These are phyloP conservation scores for Phytoseiulus persimilis DNA, from an alignment of 2,888 invertebrate species.

Conservation along the genomic window DNA sequence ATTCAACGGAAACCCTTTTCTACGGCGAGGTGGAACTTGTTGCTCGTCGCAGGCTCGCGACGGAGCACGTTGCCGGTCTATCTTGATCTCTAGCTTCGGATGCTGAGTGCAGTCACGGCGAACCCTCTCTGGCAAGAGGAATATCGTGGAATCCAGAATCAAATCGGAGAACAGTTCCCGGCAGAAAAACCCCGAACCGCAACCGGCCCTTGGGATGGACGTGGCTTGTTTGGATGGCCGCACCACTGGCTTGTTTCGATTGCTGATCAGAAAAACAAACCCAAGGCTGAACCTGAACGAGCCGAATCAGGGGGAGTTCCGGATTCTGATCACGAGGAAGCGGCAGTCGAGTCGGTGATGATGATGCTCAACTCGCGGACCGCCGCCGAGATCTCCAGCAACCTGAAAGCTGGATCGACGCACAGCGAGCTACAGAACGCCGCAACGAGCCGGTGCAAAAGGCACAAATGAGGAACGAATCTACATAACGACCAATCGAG, in stretches of 20 bases:
- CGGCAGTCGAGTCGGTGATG: background rate
- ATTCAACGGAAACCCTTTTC: background rate
- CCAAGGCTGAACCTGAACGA: background rate
- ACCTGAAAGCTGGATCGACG: background rate
- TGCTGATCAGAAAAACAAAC: background rate
- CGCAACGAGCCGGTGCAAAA: background rate
- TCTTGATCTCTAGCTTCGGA: background rate
- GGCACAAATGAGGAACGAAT: background rate
- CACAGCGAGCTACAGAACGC: background rate
- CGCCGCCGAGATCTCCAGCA: background rate
- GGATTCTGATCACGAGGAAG: background rate
- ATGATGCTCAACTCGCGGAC: background rate
- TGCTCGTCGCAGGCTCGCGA: background rate
- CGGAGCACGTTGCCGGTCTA: background rate
- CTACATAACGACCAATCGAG: slow-evolving; percentile 5
- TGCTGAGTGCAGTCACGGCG: background rate
- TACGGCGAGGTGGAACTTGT: background rate
- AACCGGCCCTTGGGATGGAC: too few relatives aligned
- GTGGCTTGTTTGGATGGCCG: too few relatives aligned
- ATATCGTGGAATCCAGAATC: too few relatives aligned
- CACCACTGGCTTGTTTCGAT: background rate
- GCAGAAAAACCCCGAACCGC: too few relatives aligned
- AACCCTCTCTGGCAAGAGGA: too few relatives aligned
- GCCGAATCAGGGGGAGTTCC: background rate
- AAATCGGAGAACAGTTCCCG: too few relatives aligned